phyloP scores from a whole-genome alignment of 2,888 invertebrate genomes.

The Caenorhabditis sp. region DNA sequence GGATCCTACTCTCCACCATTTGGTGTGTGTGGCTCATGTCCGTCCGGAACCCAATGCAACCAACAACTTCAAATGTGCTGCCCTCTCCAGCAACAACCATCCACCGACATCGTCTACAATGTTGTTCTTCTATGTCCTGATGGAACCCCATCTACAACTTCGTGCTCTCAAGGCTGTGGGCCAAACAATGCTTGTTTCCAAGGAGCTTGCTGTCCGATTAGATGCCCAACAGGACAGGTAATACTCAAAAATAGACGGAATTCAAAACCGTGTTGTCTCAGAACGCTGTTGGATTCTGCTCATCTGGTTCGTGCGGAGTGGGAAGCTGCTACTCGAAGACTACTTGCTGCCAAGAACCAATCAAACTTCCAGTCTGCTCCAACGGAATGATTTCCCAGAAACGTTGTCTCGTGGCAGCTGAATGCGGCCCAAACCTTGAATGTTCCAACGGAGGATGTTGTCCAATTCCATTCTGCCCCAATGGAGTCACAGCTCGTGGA shows the following conservation, averaged over 20 bases:
- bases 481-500: conserved; percentile 73
- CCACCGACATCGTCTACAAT: conserved; percentile 70
- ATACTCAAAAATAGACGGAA: not conserved
- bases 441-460: conserved; percentile 83
- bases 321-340: conserved; percentile 70
- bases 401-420: conserved; percentile 62
- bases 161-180: conserved; percentile 70
- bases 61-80: conserved; percentile 71
- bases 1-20: conserved; percentile 73
- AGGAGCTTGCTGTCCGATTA: conserved; percentile 80
- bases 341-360: conserved; percentile 77
- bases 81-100: conserved; percentile 67
- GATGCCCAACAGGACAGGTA: conserved; percentile 75
- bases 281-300: conserved; percentile 74
- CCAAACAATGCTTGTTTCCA: conserved; percentile 77
- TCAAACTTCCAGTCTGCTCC: conserved; percentile 53
- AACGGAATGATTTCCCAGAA: conserved; percentile 63
- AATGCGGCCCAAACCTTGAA: conserved; percentile 79
- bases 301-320: conserved; percentile 69
- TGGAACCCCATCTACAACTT: conserved; percentile 72
- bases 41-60: conserved; percentile 69
- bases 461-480: conserved; percentile 81
- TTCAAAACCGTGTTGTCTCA: conserved; percentile 5
- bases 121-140: conserved; percentile 76
- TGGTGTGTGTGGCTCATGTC: conserved; percentile 70